Base-by-base conservation (phyloP, 2,797 vertebrate species). In the Peromyscus attwateri region DNA sequence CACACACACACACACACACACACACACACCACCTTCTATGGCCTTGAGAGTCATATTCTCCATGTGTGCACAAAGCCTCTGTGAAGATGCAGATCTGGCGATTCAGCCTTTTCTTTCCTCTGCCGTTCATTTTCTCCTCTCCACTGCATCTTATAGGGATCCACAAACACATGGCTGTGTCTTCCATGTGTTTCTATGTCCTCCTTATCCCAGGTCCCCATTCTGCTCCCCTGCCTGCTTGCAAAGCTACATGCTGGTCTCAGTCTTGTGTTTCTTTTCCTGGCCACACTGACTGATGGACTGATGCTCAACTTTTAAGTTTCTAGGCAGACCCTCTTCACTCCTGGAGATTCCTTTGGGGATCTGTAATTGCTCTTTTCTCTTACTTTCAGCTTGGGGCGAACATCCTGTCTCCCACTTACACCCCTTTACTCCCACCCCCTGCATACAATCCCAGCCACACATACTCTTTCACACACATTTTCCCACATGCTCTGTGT, bases 171-270 rank as follows among this genome's bases (percentile, higher is more conserved):
- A 43, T 25, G 12, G 62, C 77, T 57, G 8, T 57, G 62, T n/a
- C 55, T 68, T 60, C 10, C 12, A 21, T 1, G 80, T 29, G 80
- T 17, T 17, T 62, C n/a, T 37, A 40, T 55, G 13, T 62, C 25
- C 57, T 14, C 23, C 81, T n/a, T 40, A 25, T 29, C 5, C 0
- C 6, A 0, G 1, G 3, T 29, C 2, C n/a, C 64, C 21, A 21
- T 27, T 27, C 16, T 29, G 3, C 64, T 34, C 31, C 1, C 13
- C 21, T 14, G 0, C 5, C 49, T 27, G 23, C 52, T 62, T 0
- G 0, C 5, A 0, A 3, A 6, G 46, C n/a, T 3, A 55, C 2
- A 27, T 0, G 43, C 57, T 2, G n/a, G 19, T n/a, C 37, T 55
- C 34, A 2, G 76, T 1, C 46, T 8, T 7, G 6, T 8, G 21